Conservation (phyloP, 2,888 invertebrate genomes). For the Cosmia trapezina region DNA sequence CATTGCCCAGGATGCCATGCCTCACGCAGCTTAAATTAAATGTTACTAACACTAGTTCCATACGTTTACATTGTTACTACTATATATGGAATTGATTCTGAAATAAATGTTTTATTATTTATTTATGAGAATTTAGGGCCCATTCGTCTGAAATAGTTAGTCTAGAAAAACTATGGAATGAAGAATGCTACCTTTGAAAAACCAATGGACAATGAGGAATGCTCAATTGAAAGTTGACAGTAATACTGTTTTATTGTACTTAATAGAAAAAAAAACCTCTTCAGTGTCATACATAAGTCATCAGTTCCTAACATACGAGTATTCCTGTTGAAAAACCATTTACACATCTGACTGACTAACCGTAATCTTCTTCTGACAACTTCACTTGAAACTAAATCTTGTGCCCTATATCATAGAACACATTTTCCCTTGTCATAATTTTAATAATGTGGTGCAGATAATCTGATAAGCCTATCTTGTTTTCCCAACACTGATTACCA, state of each 20-base stretch:
- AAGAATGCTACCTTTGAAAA: neutral
- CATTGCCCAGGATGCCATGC: too few species aligned
- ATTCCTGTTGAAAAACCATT: conserved; percentile 43
- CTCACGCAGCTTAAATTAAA: too few species aligned
- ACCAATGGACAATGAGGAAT: neutral
- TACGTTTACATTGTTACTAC: too few species aligned
- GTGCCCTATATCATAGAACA: neutral
- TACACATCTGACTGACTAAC: conserved; percentile 11
- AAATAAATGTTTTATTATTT: too few species aligned
- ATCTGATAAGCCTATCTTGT: conserved; percentile 66
- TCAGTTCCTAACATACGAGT: neutral
- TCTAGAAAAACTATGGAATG: too few species aligned
- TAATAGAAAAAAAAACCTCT: conserved; percentile 2
- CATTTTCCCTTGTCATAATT: neutral
- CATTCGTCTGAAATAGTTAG: neutral
- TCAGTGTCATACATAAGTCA: conserved; percentile 5
- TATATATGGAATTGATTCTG: too few species aligned
- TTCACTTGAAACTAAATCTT: conserved; percentile 32
- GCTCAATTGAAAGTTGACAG: neutral
- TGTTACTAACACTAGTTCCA: too few species aligned
- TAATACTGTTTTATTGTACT: neutral
- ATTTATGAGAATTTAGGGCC: too few species aligned
- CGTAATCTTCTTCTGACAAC: conserved; percentile 38
- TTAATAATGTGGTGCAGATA: conserved; percentile 38
- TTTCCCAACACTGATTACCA: conserved; percentile 49